A percentile compares a stretch with the other conserved stretches of the same genome.
Conservation (phyloP, 92 coral and sea anemone genomes). For the Zoanthus solanderi region DNA sequence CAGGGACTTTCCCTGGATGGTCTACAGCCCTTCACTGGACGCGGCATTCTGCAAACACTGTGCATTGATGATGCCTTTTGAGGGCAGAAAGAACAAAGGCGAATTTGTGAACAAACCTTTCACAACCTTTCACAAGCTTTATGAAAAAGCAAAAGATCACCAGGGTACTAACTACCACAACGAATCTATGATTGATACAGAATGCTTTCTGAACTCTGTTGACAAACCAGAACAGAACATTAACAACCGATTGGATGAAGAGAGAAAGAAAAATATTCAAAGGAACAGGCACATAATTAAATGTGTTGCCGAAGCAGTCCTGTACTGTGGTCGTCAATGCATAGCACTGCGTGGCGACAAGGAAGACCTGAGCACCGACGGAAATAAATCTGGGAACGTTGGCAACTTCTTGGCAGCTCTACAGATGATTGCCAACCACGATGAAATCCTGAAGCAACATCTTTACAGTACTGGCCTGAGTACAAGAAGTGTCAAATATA, state of each 20-base stretch:
- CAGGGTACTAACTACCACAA: constrained; percentile 33
- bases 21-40: constrained; percentile 35
- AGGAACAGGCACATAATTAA: constrained; percentile 43
- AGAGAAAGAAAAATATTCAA: constrained; percentile 34
- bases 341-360: constrained; percentile 34
- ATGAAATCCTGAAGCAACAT: constrained; percentile 29
- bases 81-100: constrained; percentile 42
- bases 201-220: constrained; percentile 29
- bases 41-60: constrained; percentile 52
- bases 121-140: constrained; percentile 30
- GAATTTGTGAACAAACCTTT: constrained; percentile 55
- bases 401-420: constrained; percentile 46
- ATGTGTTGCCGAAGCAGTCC: constrained; percentile 46
- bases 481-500: constrained; percentile 17
- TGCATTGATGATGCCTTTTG: constrained; percentile 47
- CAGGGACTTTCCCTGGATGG: constrained; percentile 41
- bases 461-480: constrained; percentile 25
- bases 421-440: constrained; percentile 42
- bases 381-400: constrained; percentile 36
- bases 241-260: constrained; percentile 30
- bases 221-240: constrained; percentile 47
- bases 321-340: constrained; percentile 42
- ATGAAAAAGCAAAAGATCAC: constrained; percentile 48
- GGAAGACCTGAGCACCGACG: constrained; percentile 10
- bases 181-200: constrained; percentile 42